phyloP scores from a whole-genome alignment of 2,888 invertebrate genomes.

The Sesamia inferens region DNA sequence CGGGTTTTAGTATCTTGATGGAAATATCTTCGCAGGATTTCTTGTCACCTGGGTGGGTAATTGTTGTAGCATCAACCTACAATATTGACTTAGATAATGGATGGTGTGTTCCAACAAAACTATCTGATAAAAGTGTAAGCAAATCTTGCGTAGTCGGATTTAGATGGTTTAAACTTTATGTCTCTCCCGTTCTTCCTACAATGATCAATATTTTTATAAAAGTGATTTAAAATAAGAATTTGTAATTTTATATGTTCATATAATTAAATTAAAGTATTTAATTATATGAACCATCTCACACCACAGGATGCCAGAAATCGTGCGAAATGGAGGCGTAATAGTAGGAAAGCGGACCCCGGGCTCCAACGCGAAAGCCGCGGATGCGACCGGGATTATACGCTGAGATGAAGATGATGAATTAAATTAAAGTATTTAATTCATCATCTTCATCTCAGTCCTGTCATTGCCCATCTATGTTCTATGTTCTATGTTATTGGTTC shows the following conservation, averaged over 20 bases:
- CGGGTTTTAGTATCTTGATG: constrained; percentile 16
- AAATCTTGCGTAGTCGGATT: background rate
- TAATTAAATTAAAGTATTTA: background rate
- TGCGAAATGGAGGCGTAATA: too few species aligned
- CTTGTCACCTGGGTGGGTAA: constrained; percentile 29
- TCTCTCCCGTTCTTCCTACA: too few species aligned
- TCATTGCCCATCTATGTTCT: too few species aligned
- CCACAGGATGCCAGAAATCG: too few species aligned
- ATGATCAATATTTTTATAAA: background rate
- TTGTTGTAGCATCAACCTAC: constrained; percentile 6
- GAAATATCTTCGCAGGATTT: constrained; percentile 29
- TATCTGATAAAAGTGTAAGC: background rate
- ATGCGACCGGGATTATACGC: too few species aligned
- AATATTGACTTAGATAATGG: background rate
- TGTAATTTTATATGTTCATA: background rate
- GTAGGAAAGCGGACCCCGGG: too few species aligned
- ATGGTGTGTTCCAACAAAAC: background rate
- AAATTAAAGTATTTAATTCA: too few species aligned
- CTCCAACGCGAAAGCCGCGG: too few species aligned
- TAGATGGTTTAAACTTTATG: background rate
- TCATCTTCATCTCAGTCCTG: too few species aligned
- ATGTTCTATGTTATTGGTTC: too few species aligned
- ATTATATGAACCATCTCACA: too few species aligned
- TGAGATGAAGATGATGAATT: too few species aligned
- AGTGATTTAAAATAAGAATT: background rate